Evolutionary conservation across 1,140 invertebrate species (phyloP).

Genomic region (Aphelinus atriplicis): DNA sequence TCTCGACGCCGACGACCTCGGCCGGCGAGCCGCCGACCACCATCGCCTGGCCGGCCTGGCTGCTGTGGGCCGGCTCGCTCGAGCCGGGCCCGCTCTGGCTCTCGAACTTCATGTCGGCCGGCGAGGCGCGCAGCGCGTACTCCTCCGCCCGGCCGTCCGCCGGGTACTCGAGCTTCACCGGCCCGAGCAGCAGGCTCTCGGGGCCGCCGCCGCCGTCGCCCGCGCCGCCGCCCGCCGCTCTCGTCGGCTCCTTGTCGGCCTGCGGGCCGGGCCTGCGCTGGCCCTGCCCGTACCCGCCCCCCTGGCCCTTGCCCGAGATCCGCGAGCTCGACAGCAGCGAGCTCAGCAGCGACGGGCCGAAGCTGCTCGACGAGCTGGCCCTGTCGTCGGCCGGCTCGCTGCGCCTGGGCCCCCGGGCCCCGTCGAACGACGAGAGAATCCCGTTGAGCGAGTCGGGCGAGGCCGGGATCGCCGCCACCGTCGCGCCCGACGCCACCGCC

Average conservation of each 20-base stretch:
- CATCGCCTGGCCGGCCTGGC: slow-evolving; percentile 51
- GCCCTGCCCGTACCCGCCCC: too few species aligned
- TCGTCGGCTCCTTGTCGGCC: background rate
- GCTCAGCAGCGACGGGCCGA: slow-evolving; percentile 53
- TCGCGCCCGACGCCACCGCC: background rate
- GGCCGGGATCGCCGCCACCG: slow-evolving; percentile 15
- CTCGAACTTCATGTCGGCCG: slow-evolving; percentile 63
- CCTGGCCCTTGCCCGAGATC: slow-evolving; percentile 23
- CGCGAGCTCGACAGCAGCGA: slow-evolving; percentile 51
- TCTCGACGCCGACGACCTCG: slow-evolving; percentile 66
- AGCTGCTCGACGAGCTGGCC: slow-evolving; percentile 40
- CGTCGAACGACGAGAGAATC: slow-evolving; percentile 48
- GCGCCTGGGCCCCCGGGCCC: slow-evolving; percentile 50
- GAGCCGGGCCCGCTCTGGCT: slow-evolving; percentile 52
- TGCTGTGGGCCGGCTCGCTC: slow-evolving; percentile 59
- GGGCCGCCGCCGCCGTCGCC: slow-evolving; percentile 3
- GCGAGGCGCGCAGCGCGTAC: slow-evolving; percentile 40
- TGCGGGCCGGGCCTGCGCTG: too few species aligned
- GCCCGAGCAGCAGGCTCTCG: slow-evolving; percentile 36
- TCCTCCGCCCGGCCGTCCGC: background rate
- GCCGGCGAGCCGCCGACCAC: slow-evolving; percentile 55
- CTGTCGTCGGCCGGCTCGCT: slow-evolving; percentile 47
- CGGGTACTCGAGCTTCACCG: slow-evolving; percentile 46
- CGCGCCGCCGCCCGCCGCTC: slow-evolving; percentile 21
- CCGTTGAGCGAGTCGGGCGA: slow-evolving; percentile 54